Evolutionary conservation across 2,113 vertebrate species (phyloP).

Genomic region (Aspidoscelis tigris): DNA sequence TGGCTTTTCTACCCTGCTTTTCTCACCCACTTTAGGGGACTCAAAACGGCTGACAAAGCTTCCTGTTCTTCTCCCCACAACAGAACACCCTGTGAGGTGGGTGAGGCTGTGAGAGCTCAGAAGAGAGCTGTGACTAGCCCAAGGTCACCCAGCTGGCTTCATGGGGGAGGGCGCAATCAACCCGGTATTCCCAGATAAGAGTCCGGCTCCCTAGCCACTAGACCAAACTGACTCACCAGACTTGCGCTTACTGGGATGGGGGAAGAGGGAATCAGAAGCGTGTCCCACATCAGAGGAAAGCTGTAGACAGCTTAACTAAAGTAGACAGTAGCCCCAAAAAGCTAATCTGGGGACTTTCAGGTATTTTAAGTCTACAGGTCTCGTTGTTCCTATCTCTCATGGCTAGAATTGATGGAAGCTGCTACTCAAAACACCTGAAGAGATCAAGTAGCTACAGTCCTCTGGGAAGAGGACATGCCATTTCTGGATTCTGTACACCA

Average conservation of each 20-base stretch:
- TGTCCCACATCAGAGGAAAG: neutral
- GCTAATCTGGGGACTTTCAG: too few species aligned
- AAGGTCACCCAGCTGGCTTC: too few species aligned
- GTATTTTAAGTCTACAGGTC: neutral
- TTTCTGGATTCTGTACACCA: neutral
- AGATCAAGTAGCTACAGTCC: neutral
- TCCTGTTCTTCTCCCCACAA: too few species aligned
- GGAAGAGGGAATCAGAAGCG: neutral
- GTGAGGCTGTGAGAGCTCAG: too few species aligned
- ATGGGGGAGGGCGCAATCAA: too few species aligned
- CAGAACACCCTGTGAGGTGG: too few species aligned
- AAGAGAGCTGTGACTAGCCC: too few species aligned
- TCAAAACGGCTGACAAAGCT: too few species aligned
- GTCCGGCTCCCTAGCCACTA: too few species aligned
- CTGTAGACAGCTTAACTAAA: neutral
- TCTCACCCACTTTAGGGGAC: too few species aligned
- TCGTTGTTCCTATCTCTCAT: neutral
- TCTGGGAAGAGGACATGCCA: neutral
- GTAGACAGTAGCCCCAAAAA: neutral
- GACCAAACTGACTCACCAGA: neutral
- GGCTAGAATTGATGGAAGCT: neutral
- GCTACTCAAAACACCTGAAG: neutral
- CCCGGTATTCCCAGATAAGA: too few species aligned
- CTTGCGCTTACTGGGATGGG: neutral
- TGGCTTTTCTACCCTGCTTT: too few species aligned